A percentile compares a stretch with the other conserved stretches of the same genome.
Evolutionary conservation across 2,888 invertebrate species (phyloP).

Genomic region (Syrista parreyssii): DNA sequence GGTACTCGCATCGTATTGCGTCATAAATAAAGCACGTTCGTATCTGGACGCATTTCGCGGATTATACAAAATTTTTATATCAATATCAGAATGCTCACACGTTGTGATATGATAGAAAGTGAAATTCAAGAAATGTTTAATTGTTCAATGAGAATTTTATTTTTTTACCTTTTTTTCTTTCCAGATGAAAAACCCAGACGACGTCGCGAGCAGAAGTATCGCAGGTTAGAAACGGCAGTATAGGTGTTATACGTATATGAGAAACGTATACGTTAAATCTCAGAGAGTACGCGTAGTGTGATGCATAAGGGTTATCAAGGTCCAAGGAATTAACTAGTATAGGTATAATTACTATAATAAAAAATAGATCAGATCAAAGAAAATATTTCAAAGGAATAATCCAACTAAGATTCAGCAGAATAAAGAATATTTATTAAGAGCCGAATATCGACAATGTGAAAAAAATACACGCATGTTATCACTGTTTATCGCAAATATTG

Average conservation of each 20-base stretch:
- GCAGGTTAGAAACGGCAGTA: no score
- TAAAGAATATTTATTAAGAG: not conserved
- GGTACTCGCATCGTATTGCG: not conserved
- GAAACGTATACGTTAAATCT: no score
- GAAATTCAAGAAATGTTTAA: not conserved
- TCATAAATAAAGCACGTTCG: not conserved
- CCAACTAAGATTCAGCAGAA: not conserved
- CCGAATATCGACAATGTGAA: not conserved
- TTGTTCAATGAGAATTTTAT: no score
- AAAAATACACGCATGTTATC: not conserved
- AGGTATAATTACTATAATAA: not conserved
- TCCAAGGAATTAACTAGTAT: not conserved
- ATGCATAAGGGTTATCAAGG: no score
- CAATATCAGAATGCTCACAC: not conserved
- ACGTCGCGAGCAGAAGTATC: no score
- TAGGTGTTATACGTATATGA: no score
- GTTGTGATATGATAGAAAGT: not conserved
- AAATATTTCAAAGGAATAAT: not conserved
- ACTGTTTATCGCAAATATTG: conserved; percentile 28
- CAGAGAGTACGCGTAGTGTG: no score
- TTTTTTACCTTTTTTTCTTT: not conserved
- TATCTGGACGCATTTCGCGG: not conserved
- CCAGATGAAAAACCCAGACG: not conserved
- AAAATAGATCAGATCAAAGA: not conserved
- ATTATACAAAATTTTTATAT: not conserved